phyloP scores from a whole-genome alignment of 2,113 vertebrate species.

The Solea senegalensis region DNA sequence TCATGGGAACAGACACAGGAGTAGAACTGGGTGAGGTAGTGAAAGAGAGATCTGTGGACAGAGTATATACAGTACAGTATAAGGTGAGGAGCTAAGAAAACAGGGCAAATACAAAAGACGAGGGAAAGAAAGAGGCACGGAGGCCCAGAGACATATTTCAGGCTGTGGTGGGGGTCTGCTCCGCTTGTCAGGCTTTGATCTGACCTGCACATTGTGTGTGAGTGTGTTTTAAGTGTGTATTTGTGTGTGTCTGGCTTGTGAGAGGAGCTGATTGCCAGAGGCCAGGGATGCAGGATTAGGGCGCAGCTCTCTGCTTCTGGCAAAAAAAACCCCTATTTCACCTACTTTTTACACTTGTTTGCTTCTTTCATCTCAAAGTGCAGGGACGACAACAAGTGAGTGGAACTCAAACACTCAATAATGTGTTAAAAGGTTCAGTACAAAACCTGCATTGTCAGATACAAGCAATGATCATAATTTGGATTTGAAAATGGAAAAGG shows the following conservation, averaged over 20 bases:
- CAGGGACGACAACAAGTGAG: too few species aligned
- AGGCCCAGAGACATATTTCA: conserved; percentile 44
- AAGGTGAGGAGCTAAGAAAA: not conserved
- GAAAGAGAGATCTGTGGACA: conserved; percentile 18
- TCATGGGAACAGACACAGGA: conserved; percentile 26
- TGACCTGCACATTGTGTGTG: conserved; percentile 38
- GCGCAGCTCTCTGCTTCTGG: conserved; percentile 35
- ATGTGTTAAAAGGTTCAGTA: too few species aligned
- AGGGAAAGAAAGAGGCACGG: not conserved
- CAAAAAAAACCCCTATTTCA: conserved; percentile 8
- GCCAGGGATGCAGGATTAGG: conserved; percentile 59
- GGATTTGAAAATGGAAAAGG: too few species aligned
- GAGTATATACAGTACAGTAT: conserved; percentile 1
- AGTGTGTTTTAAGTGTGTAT: conserved; percentile 39
- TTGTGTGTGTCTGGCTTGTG: conserved; percentile 40
- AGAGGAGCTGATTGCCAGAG: conserved; percentile 54
- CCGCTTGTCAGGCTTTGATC: conserved; percentile 71
- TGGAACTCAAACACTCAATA: too few species aligned
- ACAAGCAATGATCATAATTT: too few species aligned
- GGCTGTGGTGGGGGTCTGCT: conserved; percentile 39
- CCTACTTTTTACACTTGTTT: not conserved
- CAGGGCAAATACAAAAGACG: not conserved
- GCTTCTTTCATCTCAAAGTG: not conserved
- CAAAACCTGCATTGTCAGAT: too few species aligned
- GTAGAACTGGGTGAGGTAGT: conserved; percentile 1